Evolutionary conservation across 2,888 invertebrate genomes (phyloP).

Genomic region (Cryptops parisi): DNA sequence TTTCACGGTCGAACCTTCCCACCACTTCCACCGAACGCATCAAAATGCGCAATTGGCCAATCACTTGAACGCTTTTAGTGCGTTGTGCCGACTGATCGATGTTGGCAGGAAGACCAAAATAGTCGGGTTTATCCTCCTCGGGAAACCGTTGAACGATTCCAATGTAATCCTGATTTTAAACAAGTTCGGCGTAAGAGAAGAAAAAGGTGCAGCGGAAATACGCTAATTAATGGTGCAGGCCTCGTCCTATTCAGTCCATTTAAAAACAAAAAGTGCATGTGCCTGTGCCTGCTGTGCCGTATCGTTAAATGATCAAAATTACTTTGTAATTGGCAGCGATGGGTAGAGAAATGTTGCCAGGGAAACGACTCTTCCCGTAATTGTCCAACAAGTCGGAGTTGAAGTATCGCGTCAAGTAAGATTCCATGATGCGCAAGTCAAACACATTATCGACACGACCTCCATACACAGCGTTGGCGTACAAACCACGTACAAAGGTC

Average conservation of each 20-base stretch:
- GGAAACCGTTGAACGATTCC: conserved; percentile 50
- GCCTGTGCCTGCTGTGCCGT: too few species aligned
- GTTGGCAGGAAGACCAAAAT: conserved; percentile 74
- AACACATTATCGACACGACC: conserved; percentile 66
- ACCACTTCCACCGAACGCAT: conserved; percentile 34
- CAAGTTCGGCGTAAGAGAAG: too few species aligned
- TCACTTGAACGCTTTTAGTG: conserved; percentile 43
- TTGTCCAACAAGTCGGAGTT: conserved; percentile 34
- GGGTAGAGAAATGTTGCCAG: conserved; percentile 35
- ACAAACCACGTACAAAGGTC: conserved; percentile 59
- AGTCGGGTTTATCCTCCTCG: conserved; percentile 54
- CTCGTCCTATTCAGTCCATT: too few species aligned
- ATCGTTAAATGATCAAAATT: too few species aligned
- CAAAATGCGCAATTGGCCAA: conserved; percentile 44
- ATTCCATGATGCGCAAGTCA: conserved; percentile 50
- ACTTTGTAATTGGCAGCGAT: conserved; percentile 40
- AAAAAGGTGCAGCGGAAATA: too few species aligned
- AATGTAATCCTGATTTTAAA: conserved; percentile 46
- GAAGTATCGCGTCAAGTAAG: conserved; percentile 50
- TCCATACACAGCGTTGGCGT: conserved; percentile 67
- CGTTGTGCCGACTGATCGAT: conserved; percentile 72
- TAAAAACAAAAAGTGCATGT: too few species aligned
- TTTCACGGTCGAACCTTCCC: conserved; percentile 37
- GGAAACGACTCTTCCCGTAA: conserved; percentile 39
- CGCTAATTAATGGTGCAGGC: too few species aligned